Evolutionary conservation across 2,888 invertebrate species (phyloP).

Genomic region (Thelaira solivaga): DNA sequence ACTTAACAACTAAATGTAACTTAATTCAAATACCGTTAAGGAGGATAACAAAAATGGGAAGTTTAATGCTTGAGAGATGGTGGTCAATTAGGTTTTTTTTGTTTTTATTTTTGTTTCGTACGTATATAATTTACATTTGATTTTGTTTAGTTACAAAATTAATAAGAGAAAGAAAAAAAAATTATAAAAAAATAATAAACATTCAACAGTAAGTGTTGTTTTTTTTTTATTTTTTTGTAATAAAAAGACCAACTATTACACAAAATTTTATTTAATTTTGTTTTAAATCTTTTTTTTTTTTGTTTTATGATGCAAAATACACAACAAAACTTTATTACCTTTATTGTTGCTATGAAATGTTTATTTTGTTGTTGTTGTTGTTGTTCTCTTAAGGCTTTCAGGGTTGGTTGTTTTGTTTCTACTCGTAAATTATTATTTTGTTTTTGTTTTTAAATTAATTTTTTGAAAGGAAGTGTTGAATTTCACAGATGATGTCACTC

Average conservation of each 20-base stretch:
- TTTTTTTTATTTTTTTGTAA: constrained; percentile 21
- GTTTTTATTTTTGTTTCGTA: too few species aligned
- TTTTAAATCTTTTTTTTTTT: too few species aligned
- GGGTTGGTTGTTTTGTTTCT: constrained; percentile 2
- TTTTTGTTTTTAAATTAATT: constrained; percentile 3
- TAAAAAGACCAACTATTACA: too few species aligned
- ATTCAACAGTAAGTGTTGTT: constrained; percentile 26
- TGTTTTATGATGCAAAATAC: constrained; percentile 33
- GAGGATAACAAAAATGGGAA: constrained; percentile 17
- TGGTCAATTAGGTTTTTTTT: constrained; percentile 14
- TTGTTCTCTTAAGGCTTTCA: constrained; percentile 38
- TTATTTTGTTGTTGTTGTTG: too few species aligned
- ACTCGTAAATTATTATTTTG: too few species aligned
- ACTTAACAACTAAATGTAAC: constrained; percentile 58
- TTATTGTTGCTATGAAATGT: constrained; percentile 7
- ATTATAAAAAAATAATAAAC: constrained; percentile 34
- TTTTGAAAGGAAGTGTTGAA: constrained; percentile 44
- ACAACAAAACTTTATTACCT: constrained; percentile 15
- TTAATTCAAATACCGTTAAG: constrained; percentile 47
- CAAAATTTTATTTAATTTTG: too few species aligned
- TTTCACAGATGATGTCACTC: too few species aligned
- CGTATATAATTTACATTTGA: constrained; percentile 50
- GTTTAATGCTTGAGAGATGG: background rate
- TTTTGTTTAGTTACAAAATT: constrained; percentile 10
- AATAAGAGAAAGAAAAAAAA: constrained; percentile 7